These are phyloP conservation scores for Drosophila fulvimacula DNA, from an alignment of 2,888 invertebrate genomes.

Conservation along the genomic window DNA sequence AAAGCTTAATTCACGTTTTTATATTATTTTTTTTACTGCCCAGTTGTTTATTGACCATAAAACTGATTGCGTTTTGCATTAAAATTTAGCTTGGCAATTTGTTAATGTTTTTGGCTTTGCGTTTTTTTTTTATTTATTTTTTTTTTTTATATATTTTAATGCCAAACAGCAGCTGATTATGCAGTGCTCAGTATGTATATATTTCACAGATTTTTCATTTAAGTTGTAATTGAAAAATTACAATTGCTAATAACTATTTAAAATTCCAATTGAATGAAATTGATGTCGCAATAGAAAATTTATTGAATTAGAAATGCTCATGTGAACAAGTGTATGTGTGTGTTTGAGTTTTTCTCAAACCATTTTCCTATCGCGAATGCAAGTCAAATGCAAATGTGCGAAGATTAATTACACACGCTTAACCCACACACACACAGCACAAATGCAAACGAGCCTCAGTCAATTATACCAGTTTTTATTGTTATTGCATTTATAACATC, in stretches of 20 bases:
- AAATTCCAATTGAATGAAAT: conserved; percentile 39
- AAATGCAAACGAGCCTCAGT: conserved; percentile 44
- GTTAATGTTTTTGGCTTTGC: conserved; percentile 1
- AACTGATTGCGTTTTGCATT: conserved; percentile 16
- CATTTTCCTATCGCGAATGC: conserved; percentile 27
- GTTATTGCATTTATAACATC: conserved; percentile 65
- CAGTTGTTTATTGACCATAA: conserved; percentile 12
- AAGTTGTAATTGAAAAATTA: conserved; percentile 27
- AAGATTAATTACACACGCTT: conserved; percentile 67
- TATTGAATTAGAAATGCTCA: conserved; percentile 11
- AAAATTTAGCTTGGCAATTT: conserved; percentile 9
- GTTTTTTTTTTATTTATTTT: conserved; percentile 6
- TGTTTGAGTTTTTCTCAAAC: conserved; percentile 19
- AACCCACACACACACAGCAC: conserved; percentile 13
- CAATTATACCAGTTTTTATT: conserved; percentile 70
- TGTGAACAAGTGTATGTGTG: conserved; percentile 17
- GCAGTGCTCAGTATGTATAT: conserved; percentile 6
- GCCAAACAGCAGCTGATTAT: conserved; percentile 10
- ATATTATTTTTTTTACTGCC: conserved; percentile 8
- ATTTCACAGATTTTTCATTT: conserved; percentile 12
- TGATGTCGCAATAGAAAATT: conserved; percentile 60
- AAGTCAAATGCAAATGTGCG: conserved; percentile 66
- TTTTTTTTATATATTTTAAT: conserved; percentile 7
- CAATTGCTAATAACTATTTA: conserved; percentile 16
- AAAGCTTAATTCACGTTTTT: not conserved